Conservation (phyloP, 2,113 vertebrate species). For the Sorex araneus region DNA sequence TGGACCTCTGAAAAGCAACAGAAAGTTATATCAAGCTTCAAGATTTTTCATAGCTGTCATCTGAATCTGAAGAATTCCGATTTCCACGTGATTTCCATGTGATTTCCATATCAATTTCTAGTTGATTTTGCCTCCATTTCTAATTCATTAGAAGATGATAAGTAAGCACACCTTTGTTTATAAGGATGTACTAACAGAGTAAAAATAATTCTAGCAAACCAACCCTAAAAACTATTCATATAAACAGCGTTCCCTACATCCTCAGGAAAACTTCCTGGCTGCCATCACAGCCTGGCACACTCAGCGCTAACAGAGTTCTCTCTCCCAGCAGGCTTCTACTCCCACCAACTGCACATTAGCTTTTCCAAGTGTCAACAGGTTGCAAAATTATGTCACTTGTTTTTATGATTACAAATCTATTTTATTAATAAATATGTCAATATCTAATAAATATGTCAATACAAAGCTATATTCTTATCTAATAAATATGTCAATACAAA, state of each 20-base stretch:
- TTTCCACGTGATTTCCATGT: not conserved
- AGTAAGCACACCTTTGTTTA: not conserved
- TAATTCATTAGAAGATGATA: not conserved
- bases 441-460: conserved; percentile 8
- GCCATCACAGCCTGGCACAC: too few relatives aligned
- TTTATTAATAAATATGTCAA: conserved; percentile 38
- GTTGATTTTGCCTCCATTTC: not conserved
- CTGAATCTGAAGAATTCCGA: not conserved
- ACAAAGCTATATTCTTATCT: not conserved
- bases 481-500: too few relatives aligned
- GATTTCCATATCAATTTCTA: not conserved
- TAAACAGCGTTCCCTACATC: not conserved
- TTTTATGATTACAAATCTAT: not conserved
- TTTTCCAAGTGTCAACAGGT: not conserved
- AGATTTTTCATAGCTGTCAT: conserved; percentile 2
- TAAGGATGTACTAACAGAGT: not conserved
- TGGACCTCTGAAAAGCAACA: not conserved
- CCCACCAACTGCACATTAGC: not conserved
- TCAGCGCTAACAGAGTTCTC: not conserved
- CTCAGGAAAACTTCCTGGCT: not conserved
- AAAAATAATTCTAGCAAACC: not conserved
- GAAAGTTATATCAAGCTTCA: not conserved
- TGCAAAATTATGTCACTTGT: not conserved
- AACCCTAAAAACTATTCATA: too few relatives aligned
- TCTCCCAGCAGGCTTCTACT: not conserved